Evolutionary conservation across 2,888 invertebrate genomes (phyloP), one percentile per base, ranked within the genome.

Genomic region (Aphidoletes aphidimyza): DNA sequence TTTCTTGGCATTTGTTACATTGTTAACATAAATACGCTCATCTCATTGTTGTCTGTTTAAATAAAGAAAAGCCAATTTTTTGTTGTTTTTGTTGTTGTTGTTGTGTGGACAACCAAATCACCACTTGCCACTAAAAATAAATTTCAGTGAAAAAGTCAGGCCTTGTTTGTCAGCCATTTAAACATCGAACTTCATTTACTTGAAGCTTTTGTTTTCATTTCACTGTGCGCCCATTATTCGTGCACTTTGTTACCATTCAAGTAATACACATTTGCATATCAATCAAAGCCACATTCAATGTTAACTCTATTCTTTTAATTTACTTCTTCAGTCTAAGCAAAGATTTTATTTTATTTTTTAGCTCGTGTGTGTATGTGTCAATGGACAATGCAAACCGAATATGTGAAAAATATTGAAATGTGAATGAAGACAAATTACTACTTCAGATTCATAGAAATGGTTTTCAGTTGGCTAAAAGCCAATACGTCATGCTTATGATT

Each of bases 281-380:
- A 69, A 69, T 69, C 69, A 69, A 69, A 69, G 69, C 30, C 30
- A 14, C 69, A 69, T 69, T 69, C 69, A 69, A 34, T 30, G 34
- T 30, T 69, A 69, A 69, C 69, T 69, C 69, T 69, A 69, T 69
- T 69, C 69, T 69, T 69, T 69, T 69, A 69, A 69, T 69, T 69
- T 69, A 69, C 69, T 69, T 69, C 5, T 30, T 30, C 69, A 69
- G 3, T 69, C 0, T 30, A 14, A 1, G 34, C 26, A 14, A 14
- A 17, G 14, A 0, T 69, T 69, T 14, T 30, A 34, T 69, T 69
- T 6, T 22, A 3, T 69, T 54, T 22, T 54, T 69, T 30, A 30
- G 69, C 69, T 54, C 54, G 30, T 59, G 78, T 78, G n/a, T n/a
- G n/a, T 36, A 17, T 34, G 26, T 81, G 81, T 78, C 11, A 81